Percentiles rank a stretch among this genome's conserved stretches.
phyloP scores from a whole-genome alignment of 2,113 vertebrate species.

The Lasiurus cinereus region DNA sequence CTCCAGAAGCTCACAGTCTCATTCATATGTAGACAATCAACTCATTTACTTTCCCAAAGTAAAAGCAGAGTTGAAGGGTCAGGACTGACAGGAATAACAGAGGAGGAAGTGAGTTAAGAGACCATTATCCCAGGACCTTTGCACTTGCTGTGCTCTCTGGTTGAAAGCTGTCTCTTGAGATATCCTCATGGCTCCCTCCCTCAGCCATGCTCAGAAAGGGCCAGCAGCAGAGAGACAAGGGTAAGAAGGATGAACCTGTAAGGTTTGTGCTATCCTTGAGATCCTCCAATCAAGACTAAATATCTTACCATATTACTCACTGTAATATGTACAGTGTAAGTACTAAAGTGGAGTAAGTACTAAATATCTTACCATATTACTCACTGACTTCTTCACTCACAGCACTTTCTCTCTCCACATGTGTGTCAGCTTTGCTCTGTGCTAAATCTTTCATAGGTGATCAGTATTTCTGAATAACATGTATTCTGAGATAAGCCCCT shows the following conservation, averaged over 20 bases:
- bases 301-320: neutral
- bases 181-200: neutral
- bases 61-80: slow-evolving; percentile 8
- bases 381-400: neutral
- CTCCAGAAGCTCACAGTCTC: neutral
- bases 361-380: neutral
- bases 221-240: neutral
- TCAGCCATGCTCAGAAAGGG: neutral
- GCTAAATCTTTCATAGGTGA: neutral
- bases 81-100: neutral
- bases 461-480: neutral
- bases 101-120: neutral
- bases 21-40: neutral
- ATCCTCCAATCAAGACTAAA: neutral
- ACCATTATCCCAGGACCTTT: neutral
- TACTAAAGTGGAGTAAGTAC: too few species aligned
- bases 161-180: neutral
- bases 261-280: neutral
- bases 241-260: neutral
- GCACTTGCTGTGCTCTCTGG: neutral
- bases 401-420: neutral
- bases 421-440: neutral
- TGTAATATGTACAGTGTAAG: too few species aligned
- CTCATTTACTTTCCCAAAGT: neutral
- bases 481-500: neutral